Evolutionary conservation across 2,797 vertebrate genomes (phyloP).

Genomic region (Xerus rutilus): DNA sequence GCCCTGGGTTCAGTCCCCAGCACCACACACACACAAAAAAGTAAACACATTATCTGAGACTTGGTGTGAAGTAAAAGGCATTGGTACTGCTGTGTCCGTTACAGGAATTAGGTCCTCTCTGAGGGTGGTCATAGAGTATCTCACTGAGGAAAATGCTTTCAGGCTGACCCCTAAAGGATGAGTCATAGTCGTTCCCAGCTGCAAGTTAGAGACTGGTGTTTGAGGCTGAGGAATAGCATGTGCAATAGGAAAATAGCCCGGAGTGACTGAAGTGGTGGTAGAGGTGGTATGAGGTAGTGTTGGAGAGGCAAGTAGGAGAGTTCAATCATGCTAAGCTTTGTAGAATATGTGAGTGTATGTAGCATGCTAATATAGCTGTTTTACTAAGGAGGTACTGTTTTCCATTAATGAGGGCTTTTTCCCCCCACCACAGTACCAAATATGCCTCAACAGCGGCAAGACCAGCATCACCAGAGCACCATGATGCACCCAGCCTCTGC

Average conservation of each 20-base stretch:
- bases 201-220: not conserved
- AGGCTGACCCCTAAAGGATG: not conserved
- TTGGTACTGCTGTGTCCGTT: not conserved
- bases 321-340: not conserved
- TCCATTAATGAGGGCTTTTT: slow-evolving; percentile 45
- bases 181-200: not conserved
- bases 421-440: slow-evolving; percentile 93
- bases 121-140: not conserved
- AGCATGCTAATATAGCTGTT: not conserved
- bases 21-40: not conserved
- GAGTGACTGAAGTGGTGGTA: too few relatives aligned
- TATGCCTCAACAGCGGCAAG: slow-evolving; percentile 98
- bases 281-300: too few relatives aligned
- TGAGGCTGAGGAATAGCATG: not conserved
- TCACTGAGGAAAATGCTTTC: not conserved
- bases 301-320: not conserved
- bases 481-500: slow-evolving; percentile 98
- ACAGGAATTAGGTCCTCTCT: not conserved
- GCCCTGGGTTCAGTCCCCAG: too few relatives aligned
- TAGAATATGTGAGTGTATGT: not conserved
- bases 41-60: not conserved
- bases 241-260: not conserved
- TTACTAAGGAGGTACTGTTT: not conserved
- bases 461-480: slow-evolving; percentile 97
- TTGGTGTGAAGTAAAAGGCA: not conserved